These are phyloP conservation scores for Ceyx margarethae DNA, from an alignment of 2,113 vertebrate genomes.

Conservation along the genomic window DNA sequence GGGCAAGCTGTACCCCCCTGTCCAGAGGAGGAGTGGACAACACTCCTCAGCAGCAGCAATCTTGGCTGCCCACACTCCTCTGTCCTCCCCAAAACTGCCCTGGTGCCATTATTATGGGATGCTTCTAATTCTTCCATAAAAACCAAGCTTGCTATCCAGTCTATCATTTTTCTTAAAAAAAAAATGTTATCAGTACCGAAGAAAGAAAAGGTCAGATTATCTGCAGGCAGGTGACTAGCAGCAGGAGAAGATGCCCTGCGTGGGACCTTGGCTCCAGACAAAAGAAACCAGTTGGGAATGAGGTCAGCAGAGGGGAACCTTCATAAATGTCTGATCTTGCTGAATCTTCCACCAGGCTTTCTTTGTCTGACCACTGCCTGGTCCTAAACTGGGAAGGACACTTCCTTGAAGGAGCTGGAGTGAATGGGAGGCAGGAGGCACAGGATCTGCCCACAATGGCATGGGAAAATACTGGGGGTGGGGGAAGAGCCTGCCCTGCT, in stretches of 20 bases:
- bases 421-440: neutral
- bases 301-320: neutral
- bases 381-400: neutral
- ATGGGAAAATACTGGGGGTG: neutral
- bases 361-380: neutral
- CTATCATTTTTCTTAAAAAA: neutral
- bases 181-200: neutral
- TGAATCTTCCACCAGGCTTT: neutral
- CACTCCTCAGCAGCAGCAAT: neutral
- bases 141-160: neutral
- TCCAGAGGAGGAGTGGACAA: neutral
- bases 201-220: neutral
- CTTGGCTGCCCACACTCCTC: neutral
- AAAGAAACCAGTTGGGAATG: neutral
- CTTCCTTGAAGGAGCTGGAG: neutral
- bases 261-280: neutral
- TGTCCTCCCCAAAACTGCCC: neutral
- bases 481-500: rapidly evolving
- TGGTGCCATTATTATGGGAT: neutral
- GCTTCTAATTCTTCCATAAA: neutral
- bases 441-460: rapidly evolving
- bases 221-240: neutral
- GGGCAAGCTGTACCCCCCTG: neutral
- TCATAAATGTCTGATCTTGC: neutral
- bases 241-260: neutral